These are phyloP conservation scores for Stramonita haemastoma DNA, from an alignment of 2,888 invertebrate genomes.

Conservation along the genomic window DNA sequence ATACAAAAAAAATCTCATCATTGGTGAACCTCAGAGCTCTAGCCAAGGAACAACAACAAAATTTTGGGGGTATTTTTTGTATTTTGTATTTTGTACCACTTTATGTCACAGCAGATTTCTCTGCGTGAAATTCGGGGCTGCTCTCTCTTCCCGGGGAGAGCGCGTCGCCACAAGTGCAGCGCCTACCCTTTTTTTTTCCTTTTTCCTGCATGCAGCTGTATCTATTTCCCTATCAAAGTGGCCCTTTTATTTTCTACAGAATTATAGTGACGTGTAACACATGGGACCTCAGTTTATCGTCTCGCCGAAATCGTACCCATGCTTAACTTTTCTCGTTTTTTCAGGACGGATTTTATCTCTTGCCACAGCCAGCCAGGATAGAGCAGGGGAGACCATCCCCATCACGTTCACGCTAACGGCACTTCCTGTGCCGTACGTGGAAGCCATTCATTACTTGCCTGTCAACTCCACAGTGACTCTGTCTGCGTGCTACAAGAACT, in stretches of 20 bases:
- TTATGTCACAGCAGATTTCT: too few relatives aligned
- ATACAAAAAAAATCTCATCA: too few relatives aligned
- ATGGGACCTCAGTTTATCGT: too few relatives aligned
- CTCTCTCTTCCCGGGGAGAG: too few relatives aligned
- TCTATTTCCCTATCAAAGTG: too few relatives aligned
- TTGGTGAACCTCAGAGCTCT: too few relatives aligned
- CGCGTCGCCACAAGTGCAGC: too few relatives aligned
- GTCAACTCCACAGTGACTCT: background rate
- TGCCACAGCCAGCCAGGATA: background rate
- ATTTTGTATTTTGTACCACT: background rate
- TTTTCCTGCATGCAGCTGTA: too few relatives aligned
- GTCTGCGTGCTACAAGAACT: conserved; percentile 21
- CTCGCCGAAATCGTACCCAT: background rate
- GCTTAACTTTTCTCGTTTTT: background rate
- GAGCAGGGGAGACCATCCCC: background rate
- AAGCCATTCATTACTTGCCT: background rate
- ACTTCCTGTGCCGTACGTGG: background rate
- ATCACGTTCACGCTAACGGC: background rate
- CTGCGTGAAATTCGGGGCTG: too few relatives aligned
- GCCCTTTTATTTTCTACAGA: too few relatives aligned
- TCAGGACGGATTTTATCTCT: conserved; percentile 26
- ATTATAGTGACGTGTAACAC: too few relatives aligned
- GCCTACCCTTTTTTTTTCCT: too few relatives aligned
- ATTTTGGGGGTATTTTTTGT: background rate
- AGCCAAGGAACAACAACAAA: background rate